Conservation (phyloP, 2,888 invertebrate species). For the Alentia gelatinosa region DNA sequence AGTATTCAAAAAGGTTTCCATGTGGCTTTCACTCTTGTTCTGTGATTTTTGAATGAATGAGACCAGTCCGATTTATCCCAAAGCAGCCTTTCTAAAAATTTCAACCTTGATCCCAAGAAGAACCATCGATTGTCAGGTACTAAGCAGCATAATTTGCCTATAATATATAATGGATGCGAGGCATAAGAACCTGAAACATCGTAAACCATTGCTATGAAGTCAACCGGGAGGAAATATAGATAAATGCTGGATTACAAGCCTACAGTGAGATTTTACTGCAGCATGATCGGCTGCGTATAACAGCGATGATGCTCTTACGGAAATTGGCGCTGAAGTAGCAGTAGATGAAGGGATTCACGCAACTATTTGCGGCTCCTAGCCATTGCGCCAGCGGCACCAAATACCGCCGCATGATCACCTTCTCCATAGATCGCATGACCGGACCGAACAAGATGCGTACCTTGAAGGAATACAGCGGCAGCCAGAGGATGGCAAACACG, state of each 20-base stretch:
- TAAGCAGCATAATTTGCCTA: neutral
- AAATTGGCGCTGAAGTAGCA: constrained; percentile 89
- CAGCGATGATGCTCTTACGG: constrained; percentile 87
- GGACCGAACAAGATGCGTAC: constrained; percentile 61
- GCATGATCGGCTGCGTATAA: constrained; percentile 52
- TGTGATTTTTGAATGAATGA: neutral
- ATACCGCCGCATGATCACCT: constrained; percentile 43
- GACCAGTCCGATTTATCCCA: neutral
- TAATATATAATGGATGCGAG: neutral
- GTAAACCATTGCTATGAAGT: neutral
- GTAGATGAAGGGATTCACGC: constrained; percentile 62
- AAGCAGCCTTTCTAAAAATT: neutral
- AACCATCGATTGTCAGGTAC: neutral
- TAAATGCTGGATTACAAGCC: neutral
- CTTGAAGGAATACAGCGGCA: constrained; percentile 60
- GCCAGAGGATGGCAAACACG: constrained; percentile 61
- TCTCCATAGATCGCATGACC: constrained; percentile 44
- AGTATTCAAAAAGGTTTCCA: too few relatives aligned
- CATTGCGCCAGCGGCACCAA: constrained; percentile 60
- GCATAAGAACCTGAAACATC: neutral
- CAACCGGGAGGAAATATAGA: neutral
- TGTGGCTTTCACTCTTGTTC: neutral
- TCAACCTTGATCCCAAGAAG: neutral
- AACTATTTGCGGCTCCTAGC: constrained; percentile 62
- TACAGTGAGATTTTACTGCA: constrained; percentile 46